Base-by-base conservation (phyloP, 1,140 invertebrate genomes). In the Caligus rogercresseyi region DNA sequence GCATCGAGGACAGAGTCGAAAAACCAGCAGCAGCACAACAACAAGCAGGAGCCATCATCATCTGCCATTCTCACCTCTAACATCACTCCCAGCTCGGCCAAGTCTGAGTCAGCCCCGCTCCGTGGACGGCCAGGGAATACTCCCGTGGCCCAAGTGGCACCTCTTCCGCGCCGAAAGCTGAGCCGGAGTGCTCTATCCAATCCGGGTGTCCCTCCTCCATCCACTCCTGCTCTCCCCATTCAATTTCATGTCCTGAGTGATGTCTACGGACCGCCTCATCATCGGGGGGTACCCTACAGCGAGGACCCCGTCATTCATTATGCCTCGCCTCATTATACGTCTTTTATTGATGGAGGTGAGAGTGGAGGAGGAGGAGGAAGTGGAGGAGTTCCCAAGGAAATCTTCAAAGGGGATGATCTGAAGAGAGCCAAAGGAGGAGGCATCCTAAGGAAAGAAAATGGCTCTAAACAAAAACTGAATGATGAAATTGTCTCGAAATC, bases 41-140 rank as follows among this genome's bases (percentile, higher is more conserved):
- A n/a, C n/a, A n/a, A n/a, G n/a, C n/a, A n/a, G n/a, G n/a, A n/a
- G n/a, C n/a, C n/a, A n/a, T n/a, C n/a, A n/a, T n/a, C n/a, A n/a
- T n/a, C n/a, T n/a, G n/a, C n/a, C n/a, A n/a, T n/a, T n/a, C n/a
- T n/a, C n/a, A n/a, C n/a, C n/a, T n/a, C 79, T 18, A 83, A 82
- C 68, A 95, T 90, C 72, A 91, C 87, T 0, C 94, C 91, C 76
- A 88, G 89, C 24, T 89, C 94, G 72, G 88, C 85, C 7, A 84
- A 87, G 65, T 85, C 89, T 64, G 90, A 96, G 73, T 74, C 93
- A 16, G 88, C 92, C 69, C 86, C 84, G 77, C 89, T 77, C 26
- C 24, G 57, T 18, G 57, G 24, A 53, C 26, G 20, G 4, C 54
- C 54, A 2, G 15, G 24, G 15, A 25, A 18, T n/a, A n/a, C 57